Conservation (phyloP, 2,888 invertebrate genomes). For the Volucella inanis region DNA sequence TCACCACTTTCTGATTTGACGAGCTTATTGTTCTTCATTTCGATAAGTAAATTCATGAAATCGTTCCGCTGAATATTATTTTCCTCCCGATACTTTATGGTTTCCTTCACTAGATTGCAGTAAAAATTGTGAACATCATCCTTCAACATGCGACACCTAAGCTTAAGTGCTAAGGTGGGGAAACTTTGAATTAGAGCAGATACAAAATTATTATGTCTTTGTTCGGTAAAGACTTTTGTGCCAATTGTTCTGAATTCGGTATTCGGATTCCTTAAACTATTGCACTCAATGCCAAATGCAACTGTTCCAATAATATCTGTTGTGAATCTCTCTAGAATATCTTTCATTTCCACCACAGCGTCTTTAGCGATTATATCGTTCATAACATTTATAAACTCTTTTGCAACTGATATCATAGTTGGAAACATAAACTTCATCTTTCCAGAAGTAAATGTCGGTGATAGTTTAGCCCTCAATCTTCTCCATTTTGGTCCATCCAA, state of each 20-base stretch:
- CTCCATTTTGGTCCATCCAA: conserved; percentile 82
- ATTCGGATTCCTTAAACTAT: conserved; percentile 81
- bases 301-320: conserved; percentile 84
- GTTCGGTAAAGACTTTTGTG: conserved; percentile 70
- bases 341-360: conserved; percentile 70
- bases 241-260: conserved; percentile 81
- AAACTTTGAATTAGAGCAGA: too few relatives aligned
- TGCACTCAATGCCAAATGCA: conserved; percentile 84
- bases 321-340: conserved; percentile 82
- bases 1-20: conserved; percentile 75
- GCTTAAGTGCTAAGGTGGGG: too few relatives aligned
- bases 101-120: conserved; percentile 77
- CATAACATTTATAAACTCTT: conserved; percentile 68
- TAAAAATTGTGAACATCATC: too few relatives aligned
- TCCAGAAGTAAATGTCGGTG: conserved; percentile 83
- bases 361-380: conserved; percentile 7
- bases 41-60: conserved; percentile 85
- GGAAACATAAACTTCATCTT: conserved; percentile 81
- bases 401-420: conserved; percentile 75
- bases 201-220: too few relatives aligned
- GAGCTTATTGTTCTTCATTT: conserved; percentile 83
- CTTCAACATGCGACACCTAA: too few relatives aligned
- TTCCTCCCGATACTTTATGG: conserved; percentile 81
- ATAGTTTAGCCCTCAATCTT: conserved; percentile 80
- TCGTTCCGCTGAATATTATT: conserved; percentile 84